Evolutionary conservation across 2,797 vertebrate species (phyloP).

Genomic region (Sarcoramphus papa): DNA sequence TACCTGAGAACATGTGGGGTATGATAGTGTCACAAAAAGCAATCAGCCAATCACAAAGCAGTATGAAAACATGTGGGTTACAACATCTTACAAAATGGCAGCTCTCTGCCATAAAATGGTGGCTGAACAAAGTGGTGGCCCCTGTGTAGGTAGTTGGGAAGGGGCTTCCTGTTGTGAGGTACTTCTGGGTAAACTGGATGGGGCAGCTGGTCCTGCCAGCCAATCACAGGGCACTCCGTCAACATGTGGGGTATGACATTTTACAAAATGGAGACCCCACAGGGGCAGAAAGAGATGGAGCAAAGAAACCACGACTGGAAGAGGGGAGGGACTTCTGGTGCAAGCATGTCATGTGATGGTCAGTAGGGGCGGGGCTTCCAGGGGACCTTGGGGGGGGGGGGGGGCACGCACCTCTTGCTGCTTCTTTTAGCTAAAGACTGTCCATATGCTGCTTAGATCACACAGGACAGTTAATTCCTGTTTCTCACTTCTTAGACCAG

Average conservation of each 20-base stretch:
- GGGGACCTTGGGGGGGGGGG: too few relatives aligned
- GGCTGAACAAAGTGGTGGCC: neutral
- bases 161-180: neutral
- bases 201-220: neutral
- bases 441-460: neutral
- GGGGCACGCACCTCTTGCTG: neutral
- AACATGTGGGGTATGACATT: neutral
- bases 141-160: neutral
- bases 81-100: neutral
- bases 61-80: rapidly evolving
- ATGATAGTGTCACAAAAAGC: neutral
- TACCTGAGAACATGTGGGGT: neutral
- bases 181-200: neutral
- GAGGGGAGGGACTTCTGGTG: neutral
- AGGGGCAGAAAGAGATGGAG: rapidly evolving
- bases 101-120: neutral
- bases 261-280: neutral
- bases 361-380: neutral
- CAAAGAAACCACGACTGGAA: neutral
- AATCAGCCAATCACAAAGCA: neutral
- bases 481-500: neutral
- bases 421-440: neutral
- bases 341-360: neutral
- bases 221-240: neutral
- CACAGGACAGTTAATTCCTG: neutral